Base-by-base conservation (phyloP, 1,140 invertebrate species). In the Sipha flava region DNA sequence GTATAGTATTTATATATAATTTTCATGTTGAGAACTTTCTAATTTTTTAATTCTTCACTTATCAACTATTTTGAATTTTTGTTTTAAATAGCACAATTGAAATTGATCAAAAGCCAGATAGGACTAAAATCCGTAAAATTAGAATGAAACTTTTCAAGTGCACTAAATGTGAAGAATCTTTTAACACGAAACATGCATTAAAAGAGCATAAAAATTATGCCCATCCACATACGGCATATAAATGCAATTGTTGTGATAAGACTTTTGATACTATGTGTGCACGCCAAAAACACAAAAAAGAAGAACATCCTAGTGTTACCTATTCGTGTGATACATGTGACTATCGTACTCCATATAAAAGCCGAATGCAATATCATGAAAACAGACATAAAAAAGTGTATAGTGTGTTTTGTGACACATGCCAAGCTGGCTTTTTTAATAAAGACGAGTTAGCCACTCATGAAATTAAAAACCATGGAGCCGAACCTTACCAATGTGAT, bases 351-450 rank as follows among this genome's bases (percentile, higher is more conserved):
- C 81, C 82, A 0, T 82, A 83, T 0, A 82, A 84, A n/a, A 85
- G 83, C 21, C 82, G 82, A 21, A 81, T 86, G 49, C 83, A 83
- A 21, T 81, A 84, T 1, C 85, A 86, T 37, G 80, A 83, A 23
- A 83, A 83, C 43, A 77, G 85, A 26, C 86, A 86, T 79, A 83
- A 83, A 10, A 84, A 84, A n/a, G 83, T 85, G 7, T 86, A 84
- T 40, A 83, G 82, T 0, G 82, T 83, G 10, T 85, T 84, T 54
- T 94, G 93, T 82, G 84, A 88, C 23, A 85, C 92, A 3, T 94
- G 93, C 83, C 88, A 89, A 23, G 93, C 93, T 82, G 88, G 90
- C 0, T 94, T 94, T 85, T 91, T 90, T 9, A 84, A 86, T 89
- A 68, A 87, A 82, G 91, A 90, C n/a, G 81, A 82, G 0, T 43